These are phyloP conservation scores for Pelochelys cantorii DNA, from an alignment of 2,797 vertebrate species.

Conservation along the genomic window DNA sequence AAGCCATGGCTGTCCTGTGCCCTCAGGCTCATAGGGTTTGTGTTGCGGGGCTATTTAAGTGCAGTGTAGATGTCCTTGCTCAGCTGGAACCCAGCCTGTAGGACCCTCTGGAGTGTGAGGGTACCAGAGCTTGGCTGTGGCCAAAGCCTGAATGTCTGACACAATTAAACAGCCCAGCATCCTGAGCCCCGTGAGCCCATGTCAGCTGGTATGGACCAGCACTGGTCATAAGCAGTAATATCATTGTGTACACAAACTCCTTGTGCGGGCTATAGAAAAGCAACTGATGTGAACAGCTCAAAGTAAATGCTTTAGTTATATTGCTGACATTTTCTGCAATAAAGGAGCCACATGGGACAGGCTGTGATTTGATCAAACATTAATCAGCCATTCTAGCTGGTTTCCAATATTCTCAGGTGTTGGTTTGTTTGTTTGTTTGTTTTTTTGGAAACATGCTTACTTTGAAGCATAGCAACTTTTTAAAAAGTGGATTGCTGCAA, in stretches of 20 bases:
- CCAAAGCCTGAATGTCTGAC: too few relatives aligned
- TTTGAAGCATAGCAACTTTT: neutral
- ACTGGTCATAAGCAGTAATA: neutral
- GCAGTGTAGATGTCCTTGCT: too few relatives aligned
- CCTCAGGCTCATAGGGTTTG: too few relatives aligned
- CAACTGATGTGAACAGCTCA: neutral
- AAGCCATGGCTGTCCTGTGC: too few relatives aligned
- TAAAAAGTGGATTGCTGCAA: neutral
- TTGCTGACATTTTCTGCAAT: neutral
- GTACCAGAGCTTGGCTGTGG: too few relatives aligned
- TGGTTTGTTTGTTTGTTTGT: neutral
- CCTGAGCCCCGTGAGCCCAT: too few relatives aligned
- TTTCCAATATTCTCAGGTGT: neutral
- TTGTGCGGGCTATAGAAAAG: neutral
- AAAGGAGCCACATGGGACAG: neutral
- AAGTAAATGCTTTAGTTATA: neutral
- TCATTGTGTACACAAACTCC: neutral
- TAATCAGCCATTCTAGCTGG: neutral
- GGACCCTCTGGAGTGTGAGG: too few relatives aligned
- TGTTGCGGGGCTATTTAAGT: too few relatives aligned
- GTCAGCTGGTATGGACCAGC: neutral
- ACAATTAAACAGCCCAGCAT: too few relatives aligned
- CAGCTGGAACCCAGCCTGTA: too few relatives aligned
- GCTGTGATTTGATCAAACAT: neutral
- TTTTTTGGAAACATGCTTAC: neutral